Evolutionary conservation across 2,113 vertebrate species (phyloP).

Genomic region (Prietella phreatophila): DNA sequence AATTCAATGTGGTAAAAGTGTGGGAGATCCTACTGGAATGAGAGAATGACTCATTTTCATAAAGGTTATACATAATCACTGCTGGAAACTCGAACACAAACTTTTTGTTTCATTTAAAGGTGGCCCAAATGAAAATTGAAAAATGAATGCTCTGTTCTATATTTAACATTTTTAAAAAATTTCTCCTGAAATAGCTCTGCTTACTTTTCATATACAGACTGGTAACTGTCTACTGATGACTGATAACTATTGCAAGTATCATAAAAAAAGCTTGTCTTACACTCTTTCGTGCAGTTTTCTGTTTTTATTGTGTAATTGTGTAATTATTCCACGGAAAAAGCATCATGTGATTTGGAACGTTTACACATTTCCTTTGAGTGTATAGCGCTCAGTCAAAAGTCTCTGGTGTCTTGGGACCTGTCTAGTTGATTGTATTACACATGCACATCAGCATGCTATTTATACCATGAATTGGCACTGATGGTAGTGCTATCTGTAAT

Average conservation of each 20-base stretch:
- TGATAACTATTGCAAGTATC: too few species aligned
- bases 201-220: too few species aligned
- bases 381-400: too few species aligned
- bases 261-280: too few species aligned
- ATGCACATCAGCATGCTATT: neutral
- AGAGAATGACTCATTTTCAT: slow-evolving; percentile 19
- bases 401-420: neutral
- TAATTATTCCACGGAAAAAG: too few species aligned
- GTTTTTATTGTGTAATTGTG: too few species aligned
- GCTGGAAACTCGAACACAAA: neutral
- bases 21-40: slow-evolving; percentile 14
- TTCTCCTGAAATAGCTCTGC: neutral
- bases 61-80: slow-evolving; percentile 28
- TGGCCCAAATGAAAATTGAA: neutral
- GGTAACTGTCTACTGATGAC: too few species aligned
- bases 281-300: too few species aligned
- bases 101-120: neutral
- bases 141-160: neutral
- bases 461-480: neutral
- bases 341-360: too few species aligned
- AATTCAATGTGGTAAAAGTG: slow-evolving; percentile 32
- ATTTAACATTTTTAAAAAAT: slow-evolving; percentile 15
- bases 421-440: neutral
- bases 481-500: neutral
- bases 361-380: too few species aligned